Percentiles rank a stretch among this genome's conserved stretches.
phyloP scores from a whole-genome alignment of 2,888 invertebrate species.

The Dasypolia templi region DNA sequence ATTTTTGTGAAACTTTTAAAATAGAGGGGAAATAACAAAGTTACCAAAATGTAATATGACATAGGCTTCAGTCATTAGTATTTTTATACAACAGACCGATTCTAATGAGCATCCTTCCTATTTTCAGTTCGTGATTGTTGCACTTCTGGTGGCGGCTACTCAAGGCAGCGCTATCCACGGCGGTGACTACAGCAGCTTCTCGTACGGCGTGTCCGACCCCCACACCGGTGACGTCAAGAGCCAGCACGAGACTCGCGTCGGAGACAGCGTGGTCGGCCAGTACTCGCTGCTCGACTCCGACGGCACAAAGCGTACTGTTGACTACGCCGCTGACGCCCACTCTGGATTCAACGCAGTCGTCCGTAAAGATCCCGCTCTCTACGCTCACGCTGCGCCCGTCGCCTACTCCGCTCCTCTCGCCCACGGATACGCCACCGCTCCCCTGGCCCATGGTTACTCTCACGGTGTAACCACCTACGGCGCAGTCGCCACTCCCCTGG shows the following conservation, averaged over 20 bases:
- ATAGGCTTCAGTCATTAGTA: no score
- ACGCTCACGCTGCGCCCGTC: conserved; percentile 74
- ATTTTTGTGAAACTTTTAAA: background rate
- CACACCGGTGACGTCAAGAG: conserved; percentile 88
- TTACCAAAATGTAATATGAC: background rate
- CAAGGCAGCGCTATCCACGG: conserved; percentile 85
- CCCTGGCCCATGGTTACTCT: conserved; percentile 67
- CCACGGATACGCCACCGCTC: conserved; percentile 65
- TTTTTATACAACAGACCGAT: background rate
- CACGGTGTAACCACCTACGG: no score
- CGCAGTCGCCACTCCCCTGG: conserved; percentile 69
- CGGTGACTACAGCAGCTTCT: conserved; percentile 85
- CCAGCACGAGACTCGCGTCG: conserved; percentile 92
- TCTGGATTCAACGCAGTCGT: conserved; percentile 91
- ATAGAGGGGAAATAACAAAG: rapidly evolving
- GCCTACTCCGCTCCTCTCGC: conserved; percentile 77
- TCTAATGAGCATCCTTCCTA: conserved; percentile 5
- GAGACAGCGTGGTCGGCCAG: conserved; percentile 91
- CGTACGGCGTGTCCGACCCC: conserved; percentile 87
- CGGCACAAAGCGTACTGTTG: conserved; percentile 91
- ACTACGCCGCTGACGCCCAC: conserved; percentile 90
- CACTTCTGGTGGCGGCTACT: conserved; percentile 85
- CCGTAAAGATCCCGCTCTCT: conserved; percentile 84
- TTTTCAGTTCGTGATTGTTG: conserved; percentile 86
- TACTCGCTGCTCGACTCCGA: conserved; percentile 90